A percentile compares a stretch with the other conserved stretches of the same genome.
These are phyloP conservation scores for Suillia variegata DNA, from an alignment of 2,888 invertebrate species.

Conservation along the genomic window DNA sequence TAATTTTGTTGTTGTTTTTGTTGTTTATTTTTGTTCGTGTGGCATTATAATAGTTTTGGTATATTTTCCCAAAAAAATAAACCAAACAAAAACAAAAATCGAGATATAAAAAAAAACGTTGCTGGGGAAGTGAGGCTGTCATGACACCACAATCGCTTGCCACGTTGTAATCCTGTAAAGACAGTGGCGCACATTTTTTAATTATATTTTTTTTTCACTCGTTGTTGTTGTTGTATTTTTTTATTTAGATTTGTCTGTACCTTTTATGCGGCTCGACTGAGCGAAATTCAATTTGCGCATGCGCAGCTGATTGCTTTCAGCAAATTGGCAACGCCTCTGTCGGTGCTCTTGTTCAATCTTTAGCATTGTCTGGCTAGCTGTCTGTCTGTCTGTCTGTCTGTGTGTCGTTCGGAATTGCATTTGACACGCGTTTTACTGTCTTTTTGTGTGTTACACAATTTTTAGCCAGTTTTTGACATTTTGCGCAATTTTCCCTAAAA, in stretches of 20 bases:
- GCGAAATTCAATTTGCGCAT: conserved; percentile 14
- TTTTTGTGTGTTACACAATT: no score
- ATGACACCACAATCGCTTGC: background rate
- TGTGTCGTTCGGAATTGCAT: background rate
- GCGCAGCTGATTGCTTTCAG: background rate
- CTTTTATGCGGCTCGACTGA: no score
- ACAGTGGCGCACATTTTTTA: background rate
- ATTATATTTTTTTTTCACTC: background rate
- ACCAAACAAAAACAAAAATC: no score
- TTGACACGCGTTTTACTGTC: background rate
- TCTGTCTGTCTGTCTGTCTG: no score
- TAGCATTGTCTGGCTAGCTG: no score
- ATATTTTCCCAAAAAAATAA: no score
- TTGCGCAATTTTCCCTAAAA: background rate
- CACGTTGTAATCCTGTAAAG: no score
- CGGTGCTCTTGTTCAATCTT: background rate
- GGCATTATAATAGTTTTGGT: no score
- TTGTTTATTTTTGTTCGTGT: no score
- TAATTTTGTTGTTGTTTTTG: background rate
- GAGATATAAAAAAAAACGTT: background rate
- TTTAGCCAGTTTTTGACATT: background rate
- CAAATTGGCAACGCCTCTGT: background rate
- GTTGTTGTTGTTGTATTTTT: background rate
- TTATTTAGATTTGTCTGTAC: background rate
- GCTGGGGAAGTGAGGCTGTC: background rate